Evolutionary conservation across 2,113 vertebrate species (phyloP).

Genomic region (Oostethus manadensis): DNA sequence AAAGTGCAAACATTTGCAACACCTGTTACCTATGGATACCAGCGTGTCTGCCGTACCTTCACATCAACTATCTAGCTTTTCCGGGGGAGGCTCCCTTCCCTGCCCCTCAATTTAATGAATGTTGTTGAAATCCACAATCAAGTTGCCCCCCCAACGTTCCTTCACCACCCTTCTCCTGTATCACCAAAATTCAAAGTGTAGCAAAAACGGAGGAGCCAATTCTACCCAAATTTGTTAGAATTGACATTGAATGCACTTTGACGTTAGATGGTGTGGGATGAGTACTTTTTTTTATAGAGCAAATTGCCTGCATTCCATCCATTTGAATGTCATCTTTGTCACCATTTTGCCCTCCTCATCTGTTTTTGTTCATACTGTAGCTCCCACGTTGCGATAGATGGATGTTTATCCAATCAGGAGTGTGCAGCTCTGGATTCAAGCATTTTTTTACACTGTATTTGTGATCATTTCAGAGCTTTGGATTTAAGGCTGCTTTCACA

Average conservation of each 20-base stretch:
- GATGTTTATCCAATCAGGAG: constrained; percentile 22
- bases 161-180: constrained; percentile 22
- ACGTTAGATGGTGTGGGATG: constrained; percentile 72
- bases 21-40: constrained; percentile 55
- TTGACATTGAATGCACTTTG: constrained; percentile 76
- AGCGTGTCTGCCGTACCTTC: constrained; percentile 43
- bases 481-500: neutral
- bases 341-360: constrained; percentile 32
- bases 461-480: constrained; percentile 55
- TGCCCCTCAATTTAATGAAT: constrained; percentile 51
- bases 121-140: constrained; percentile 69
- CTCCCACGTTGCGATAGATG: constrained; percentile 28
- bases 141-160: constrained; percentile 38
- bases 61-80: constrained; percentile 56
- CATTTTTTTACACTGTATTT: constrained; percentile 15
- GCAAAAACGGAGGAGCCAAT: constrained; percentile 40
- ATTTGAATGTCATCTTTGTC: constrained; percentile 62
- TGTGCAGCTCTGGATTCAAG: neutral
- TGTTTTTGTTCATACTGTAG: constrained; percentile 45
- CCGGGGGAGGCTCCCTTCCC: constrained; percentile 7
- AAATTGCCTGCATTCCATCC: constrained; percentile 72
- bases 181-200: constrained; percentile 66
- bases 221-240: constrained; percentile 38
- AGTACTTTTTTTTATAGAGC: constrained; percentile 39
- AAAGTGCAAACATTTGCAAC: constrained; percentile 49